Evolutionary conservation across 2,113 vertebrate species (phyloP).

Genomic region (Osmerus mordax): DNA sequence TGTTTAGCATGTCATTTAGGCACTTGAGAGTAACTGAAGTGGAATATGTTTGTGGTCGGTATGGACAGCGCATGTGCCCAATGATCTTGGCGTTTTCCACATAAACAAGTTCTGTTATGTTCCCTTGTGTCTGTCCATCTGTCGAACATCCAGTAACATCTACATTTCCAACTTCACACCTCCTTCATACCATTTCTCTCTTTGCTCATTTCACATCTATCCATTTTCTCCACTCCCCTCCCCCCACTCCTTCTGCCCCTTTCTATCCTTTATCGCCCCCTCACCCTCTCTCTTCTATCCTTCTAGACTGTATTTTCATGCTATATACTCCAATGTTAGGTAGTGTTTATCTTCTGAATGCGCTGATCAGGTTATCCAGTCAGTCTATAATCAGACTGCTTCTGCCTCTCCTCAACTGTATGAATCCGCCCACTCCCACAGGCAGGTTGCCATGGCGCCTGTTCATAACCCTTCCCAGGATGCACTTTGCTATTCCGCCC

Average conservation of each 20-base stretch:
- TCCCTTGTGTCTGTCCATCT: background rate
- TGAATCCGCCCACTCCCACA: slow-evolving; percentile 22
- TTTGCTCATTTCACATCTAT: background rate
- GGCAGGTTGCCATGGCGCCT: slow-evolving; percentile 6
- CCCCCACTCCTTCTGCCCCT: background rate
- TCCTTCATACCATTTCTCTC: background rate
- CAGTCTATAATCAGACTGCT: slow-evolving; percentile 1
- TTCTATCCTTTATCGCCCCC: background rate
- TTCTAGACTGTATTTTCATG: background rate
- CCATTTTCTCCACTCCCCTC: slow-evolving; percentile 3
- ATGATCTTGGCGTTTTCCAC: too few relatives aligned
- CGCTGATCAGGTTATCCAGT: too few relatives aligned
- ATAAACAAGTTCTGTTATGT: too few relatives aligned
- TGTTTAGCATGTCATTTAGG: background rate
- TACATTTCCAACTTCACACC: background rate
- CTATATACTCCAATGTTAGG: too few relatives aligned
- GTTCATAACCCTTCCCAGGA: slow-evolving; percentile 20
- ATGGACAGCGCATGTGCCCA: background rate
- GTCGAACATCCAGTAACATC: background rate
- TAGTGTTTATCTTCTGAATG: too few relatives aligned
- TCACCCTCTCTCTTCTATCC: background rate
- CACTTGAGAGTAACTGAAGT: background rate
- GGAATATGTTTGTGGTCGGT: background rate
- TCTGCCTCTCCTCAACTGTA: background rate
- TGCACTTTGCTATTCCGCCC: slow-evolving; percentile 15